phyloP scores from a whole-genome alignment of 2,113 vertebrate genomes.

The Syngnathus floridae region DNA sequence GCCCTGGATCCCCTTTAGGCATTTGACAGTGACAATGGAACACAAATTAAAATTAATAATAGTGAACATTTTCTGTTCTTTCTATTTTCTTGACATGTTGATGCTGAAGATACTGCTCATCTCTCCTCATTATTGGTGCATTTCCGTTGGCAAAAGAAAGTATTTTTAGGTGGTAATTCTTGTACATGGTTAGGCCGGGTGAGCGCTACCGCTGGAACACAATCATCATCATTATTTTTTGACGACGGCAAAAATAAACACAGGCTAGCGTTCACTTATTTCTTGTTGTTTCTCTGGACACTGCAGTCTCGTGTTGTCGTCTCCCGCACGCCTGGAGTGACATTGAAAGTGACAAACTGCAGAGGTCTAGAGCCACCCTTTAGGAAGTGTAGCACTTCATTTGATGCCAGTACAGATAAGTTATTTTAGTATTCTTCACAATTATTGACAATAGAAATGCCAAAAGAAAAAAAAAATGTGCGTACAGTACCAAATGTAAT shows the following conservation, averaged over 20 bases:
- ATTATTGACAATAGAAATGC: neutral
- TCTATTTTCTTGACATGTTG: neutral
- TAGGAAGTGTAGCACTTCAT: neutral
- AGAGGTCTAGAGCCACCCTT: conserved; percentile 1
- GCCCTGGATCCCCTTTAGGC: neutral
- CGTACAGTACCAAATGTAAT: neutral
- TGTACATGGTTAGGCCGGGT: neutral
- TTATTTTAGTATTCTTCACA: conserved; percentile 4
- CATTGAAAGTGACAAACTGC: neutral
- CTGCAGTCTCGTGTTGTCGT: neutral
- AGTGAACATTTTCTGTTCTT: neutral
- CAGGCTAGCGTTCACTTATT: neutral
- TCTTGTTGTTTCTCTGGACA: neutral
- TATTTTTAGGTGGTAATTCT: neutral
- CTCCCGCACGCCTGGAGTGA: neutral
- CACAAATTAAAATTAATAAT: neutral
- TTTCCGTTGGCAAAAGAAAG: neutral
- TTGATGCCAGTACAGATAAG: neutral
- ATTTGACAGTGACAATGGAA: neutral
- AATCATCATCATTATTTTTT: neutral
- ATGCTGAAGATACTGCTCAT: too few species aligned
- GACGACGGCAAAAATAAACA: neutral
- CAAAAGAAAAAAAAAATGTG: neutral
- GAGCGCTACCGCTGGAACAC: neutral
- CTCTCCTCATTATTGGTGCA: neutral